Base-by-base conservation (phyloP, 2,888 invertebrate genomes). In the Pachymerium ferrugineum region DNA sequence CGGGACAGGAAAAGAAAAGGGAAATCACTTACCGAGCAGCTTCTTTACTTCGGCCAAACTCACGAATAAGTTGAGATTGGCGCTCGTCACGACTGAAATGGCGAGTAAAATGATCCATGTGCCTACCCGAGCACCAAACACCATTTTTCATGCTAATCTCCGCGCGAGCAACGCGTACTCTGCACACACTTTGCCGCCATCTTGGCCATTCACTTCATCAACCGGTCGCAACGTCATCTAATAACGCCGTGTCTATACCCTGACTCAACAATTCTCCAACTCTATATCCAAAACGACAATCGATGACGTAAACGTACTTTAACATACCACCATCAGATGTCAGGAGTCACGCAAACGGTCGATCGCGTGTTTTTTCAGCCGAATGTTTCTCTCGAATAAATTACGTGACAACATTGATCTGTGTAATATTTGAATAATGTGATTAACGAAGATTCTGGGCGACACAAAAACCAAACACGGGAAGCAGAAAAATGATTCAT, bases 21-120 rank as follows among this genome's bases (percentile, higher is more conserved):
- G 47, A 54, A 54, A 2, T 1, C 4, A 54, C 47, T 54, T 22
- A 54, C 47, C 47, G 47, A 54, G 19, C 47, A 54, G 47, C 22
- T 54, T 54, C 22, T 54, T 54, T 22, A 54, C 47, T 54, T 54
- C 47, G 10, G 47, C 47, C 22, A 54, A 54, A 16, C 47, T 54
- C 19, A 19, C 47, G 22, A 54, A 54, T 54, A 54, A 54, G 47
- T 54, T 54, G 47, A 54, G 47, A 54, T 54, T 54, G 19, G 19
- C 47, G 47, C 47, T 54, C 47, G 47, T 54, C 47, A 54, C 10
- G 47, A 54, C 47, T 16, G 22, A 22, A 54, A 54, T 54, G 19
- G 47, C 47, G 47, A 54, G 47, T 54, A 54, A 54, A 54, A 54
- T 54, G 47, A 54, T 54, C 47, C 47, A 54, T 54, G 47, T 54